Evolutionary conservation across 2,113 vertebrate genomes (phyloP).

Genomic region (Sisor rabdophorus): DNA sequence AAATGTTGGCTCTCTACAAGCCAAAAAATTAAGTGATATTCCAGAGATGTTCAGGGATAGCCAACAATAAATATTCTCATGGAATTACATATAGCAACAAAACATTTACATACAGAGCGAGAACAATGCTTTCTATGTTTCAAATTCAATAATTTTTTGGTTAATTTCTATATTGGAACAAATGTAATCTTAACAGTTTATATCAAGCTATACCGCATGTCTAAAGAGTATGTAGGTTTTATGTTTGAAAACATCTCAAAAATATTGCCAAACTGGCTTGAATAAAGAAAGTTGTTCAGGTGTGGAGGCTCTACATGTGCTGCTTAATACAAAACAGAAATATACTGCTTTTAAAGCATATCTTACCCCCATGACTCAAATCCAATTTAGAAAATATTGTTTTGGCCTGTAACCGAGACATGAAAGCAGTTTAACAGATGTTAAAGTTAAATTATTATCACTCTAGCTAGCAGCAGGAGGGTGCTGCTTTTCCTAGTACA

Average conservation of each 20-base stretch:
- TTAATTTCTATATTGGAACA: neutral
- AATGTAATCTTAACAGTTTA: neutral
- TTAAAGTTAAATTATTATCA: constrained; percentile 40
- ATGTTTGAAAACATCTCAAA: neutral
- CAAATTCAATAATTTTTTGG: too few relatives aligned
- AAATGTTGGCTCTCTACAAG: neutral
- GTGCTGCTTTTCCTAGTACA: constrained; percentile 34
- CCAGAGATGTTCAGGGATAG: constrained; percentile 4
- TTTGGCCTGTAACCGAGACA: constrained; percentile 26
- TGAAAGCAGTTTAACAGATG: constrained; percentile 51
- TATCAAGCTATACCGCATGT: neutral
- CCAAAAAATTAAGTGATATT: constrained; percentile 17
- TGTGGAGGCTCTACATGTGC: neutral
- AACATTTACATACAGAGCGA: neutral
- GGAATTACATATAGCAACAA: constrained; percentile 12
- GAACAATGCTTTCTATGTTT: neutral
- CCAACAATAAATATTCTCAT: neutral
- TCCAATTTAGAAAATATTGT: constrained; percentile 35
- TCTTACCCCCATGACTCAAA: constrained; percentile 33
- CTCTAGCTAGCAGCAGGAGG: constrained; percentile 31
- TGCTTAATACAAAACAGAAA: constrained; percentile 56
- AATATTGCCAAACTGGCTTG: constrained; percentile 5
- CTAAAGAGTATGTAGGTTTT: neutral
- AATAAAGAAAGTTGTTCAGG: neutral
- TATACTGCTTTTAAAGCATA: constrained; percentile 35